Percentiles rank a stretch among this genome's conserved stretches.
phyloP scores from a whole-genome alignment of 1,140 invertebrate species.

The Pseudomyrmex dendroicus region DNA sequence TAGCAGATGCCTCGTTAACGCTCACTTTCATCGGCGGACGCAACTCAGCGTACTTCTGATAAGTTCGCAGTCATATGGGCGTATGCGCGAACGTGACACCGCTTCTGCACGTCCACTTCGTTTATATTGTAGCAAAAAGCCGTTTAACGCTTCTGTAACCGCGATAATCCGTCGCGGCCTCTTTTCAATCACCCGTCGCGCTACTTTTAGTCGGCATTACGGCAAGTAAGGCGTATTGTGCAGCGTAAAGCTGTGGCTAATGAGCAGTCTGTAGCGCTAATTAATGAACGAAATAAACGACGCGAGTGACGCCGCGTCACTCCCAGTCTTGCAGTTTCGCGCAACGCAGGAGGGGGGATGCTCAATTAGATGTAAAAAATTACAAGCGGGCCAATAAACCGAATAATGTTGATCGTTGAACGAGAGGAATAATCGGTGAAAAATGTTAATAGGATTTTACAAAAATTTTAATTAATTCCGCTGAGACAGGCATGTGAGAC shows the following conservation, averaged over 20 bases:
- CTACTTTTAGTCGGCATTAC: slow-evolving; percentile 23
- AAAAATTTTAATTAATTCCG: too few species aligned
- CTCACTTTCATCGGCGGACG: neutral
- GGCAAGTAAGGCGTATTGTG: slow-evolving; percentile 20
- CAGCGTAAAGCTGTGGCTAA: slow-evolving; percentile 26
- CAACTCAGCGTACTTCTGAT: neutral
- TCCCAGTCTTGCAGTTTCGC: neutral
- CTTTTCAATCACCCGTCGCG: slow-evolving; percentile 2
- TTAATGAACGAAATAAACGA: slow-evolving; percentile 49
- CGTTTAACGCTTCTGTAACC: slow-evolving; percentile 41
- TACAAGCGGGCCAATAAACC: neutral
- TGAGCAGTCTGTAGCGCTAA: slow-evolving; percentile 29
- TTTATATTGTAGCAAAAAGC: slow-evolving; percentile 39
- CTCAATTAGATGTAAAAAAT: slow-evolving; percentile 27
- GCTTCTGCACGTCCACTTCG: neutral
- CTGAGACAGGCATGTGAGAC: too few species aligned
- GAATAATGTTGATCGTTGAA: neutral
- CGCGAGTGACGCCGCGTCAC: neutral
- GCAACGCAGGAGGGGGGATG: neutral
- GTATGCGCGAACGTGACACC: neutral
- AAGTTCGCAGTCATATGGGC: neutral
- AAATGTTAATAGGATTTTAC: neutral
- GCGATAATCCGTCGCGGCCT: slow-evolving; percentile 2
- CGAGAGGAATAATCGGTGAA: too few species aligned
- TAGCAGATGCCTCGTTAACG: neutral